Evolutionary conservation across 1,140 invertebrate genomes (phyloP).

Genomic region (Polyergus mexicanus): DNA sequence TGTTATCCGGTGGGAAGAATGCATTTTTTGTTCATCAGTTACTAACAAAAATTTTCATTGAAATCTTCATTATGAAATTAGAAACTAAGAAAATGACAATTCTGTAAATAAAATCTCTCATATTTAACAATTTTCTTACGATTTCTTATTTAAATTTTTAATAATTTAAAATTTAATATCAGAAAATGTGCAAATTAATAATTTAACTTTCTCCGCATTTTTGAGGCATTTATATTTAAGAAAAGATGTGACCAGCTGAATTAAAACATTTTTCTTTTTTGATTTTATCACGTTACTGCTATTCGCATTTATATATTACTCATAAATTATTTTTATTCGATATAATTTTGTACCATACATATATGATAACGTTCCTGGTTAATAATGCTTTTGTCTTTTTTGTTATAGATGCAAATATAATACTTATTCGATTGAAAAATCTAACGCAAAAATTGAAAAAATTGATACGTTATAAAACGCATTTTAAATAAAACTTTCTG

Average conservation of each 20-base stretch:
- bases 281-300: not conserved
- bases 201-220: not conserved
- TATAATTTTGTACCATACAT: not conserved
- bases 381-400: not conserved
- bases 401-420: not conserved
- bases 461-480: not conserved
- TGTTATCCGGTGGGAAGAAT: not conserved
- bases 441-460: not conserved
- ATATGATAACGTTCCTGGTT: not conserved
- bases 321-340: slow-evolving; percentile 13
- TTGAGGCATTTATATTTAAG: slow-evolving; percentile 16
- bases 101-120: not conserved
- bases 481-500: not conserved
- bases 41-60: not conserved
- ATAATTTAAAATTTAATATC: not conserved
- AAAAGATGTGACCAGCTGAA: not conserved
- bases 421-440: not conserved
- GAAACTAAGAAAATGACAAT: not conserved
- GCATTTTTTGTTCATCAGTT: not conserved
- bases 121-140: not conserved
- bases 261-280: slow-evolving; percentile 2
- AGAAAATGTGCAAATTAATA: slow-evolving; percentile 5
- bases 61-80: slow-evolving; percentile 1
- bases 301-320: too few relatives aligned
- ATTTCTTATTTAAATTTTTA: too few relatives aligned